phyloP scores from a whole-genome alignment of 2,797 vertebrate species.

The Astyanax mexicanus region DNA sequence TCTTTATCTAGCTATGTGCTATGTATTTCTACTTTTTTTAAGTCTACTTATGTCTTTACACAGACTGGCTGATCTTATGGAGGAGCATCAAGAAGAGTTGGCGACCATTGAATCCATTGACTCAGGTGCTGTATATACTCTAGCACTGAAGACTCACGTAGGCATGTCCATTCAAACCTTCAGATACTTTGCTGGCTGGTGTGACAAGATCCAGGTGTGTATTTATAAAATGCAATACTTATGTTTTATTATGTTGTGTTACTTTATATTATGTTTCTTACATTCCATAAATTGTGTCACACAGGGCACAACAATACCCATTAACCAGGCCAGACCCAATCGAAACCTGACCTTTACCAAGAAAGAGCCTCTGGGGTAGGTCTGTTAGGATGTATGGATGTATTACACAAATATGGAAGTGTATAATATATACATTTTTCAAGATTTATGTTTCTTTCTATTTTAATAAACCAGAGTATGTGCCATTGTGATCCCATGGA shows the following conservation, averaged over 20 bases:
- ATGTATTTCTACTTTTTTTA: too few species aligned
- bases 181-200: slow-evolving; percentile 92
- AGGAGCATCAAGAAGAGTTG: slow-evolving; percentile 88
- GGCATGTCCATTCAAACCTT: slow-evolving; percentile 94
- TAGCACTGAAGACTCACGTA: slow-evolving; percentile 90
- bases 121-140: slow-evolving; percentile 88
- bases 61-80: slow-evolving; percentile 90
- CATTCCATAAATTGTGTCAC: slow-evolving; percentile 1
- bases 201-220: slow-evolving; percentile 91
- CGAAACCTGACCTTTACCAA: slow-evolving; percentile 95
- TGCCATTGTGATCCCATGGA: slow-evolving; percentile 97
- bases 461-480: slow-evolving; percentile 83
- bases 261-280: too few species aligned
- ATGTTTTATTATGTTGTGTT: too few species aligned
- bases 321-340: slow-evolving; percentile 96
- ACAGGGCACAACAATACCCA: slow-evolving; percentile 96
- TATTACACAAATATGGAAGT: neutral
- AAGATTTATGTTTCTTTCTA: neutral
- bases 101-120: slow-evolving; percentile 89
- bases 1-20: too few species aligned
- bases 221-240: neutral
- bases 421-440: neutral
- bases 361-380: slow-evolving; percentile 94
- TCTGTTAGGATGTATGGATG: neutral
- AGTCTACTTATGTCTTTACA: neutral